Evolutionary conservation across 2,113 vertebrate genomes (phyloP).

Genomic region (Chaenocephalus aceratus): DNA sequence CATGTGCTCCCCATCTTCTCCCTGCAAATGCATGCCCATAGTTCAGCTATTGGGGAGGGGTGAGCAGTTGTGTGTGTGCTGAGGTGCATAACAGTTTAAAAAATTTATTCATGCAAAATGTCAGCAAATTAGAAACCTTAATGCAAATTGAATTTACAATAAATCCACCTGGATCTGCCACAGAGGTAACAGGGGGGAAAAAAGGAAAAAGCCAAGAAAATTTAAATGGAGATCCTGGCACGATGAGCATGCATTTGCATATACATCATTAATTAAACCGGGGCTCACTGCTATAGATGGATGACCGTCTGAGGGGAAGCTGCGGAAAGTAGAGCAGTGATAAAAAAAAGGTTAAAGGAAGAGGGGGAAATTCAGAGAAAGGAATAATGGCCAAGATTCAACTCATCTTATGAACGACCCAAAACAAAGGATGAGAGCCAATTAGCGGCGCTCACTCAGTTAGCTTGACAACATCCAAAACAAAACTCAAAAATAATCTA

Average conservation of each 20-base stretch:
- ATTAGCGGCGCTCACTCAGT: slow-evolving; percentile 32
- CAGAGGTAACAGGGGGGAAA: slow-evolving; percentile 17
- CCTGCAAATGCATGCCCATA: slow-evolving; percentile 15
- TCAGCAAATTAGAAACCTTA: slow-evolving; percentile 77
- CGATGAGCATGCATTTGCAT: slow-evolving; percentile 70
- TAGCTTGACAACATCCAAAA: slow-evolving; percentile 19
- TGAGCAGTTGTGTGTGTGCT: slow-evolving; percentile 4
- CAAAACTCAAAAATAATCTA: slow-evolving; percentile 27
- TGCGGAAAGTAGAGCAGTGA: slow-evolving; percentile 38
- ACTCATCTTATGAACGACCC: not conserved
- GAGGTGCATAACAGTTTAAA: slow-evolving; percentile 42
- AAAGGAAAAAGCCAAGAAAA: slow-evolving; percentile 63
- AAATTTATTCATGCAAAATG: slow-evolving; percentile 42
- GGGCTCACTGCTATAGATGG: slow-evolving; percentile 60
- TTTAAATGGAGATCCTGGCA: slow-evolving; percentile 80
- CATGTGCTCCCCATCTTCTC: slow-evolving; percentile 7
- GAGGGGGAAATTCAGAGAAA: slow-evolving; percentile 40
- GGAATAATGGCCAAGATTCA: slow-evolving; percentile 8
- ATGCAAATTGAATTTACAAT: slow-evolving; percentile 81
- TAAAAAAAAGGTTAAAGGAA: slow-evolving; percentile 44
- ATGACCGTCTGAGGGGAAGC: slow-evolving; percentile 55
- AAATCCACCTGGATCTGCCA: slow-evolving; percentile 66
- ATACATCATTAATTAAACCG: slow-evolving; percentile 70
- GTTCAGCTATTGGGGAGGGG: not conserved
- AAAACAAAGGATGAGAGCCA: slow-evolving; percentile 5